These are phyloP conservation scores for Toxotes lorentzi DNA, from an alignment of 2,797 vertebrate species.

Conservation along the genomic window DNA sequence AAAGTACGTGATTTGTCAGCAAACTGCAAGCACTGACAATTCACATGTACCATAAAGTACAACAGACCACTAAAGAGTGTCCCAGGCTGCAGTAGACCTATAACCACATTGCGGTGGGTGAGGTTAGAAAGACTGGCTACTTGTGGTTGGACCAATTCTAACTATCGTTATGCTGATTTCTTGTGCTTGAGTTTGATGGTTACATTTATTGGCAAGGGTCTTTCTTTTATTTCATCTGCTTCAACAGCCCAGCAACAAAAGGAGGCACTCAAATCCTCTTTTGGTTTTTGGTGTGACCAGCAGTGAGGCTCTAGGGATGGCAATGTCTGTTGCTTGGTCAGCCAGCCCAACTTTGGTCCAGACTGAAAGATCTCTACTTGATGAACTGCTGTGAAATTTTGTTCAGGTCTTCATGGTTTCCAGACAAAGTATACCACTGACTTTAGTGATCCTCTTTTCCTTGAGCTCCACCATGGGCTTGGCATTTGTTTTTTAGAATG, in stretches of 20 bases:
- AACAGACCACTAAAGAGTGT: slow-evolving; percentile 54
- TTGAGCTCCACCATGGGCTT: background rate
- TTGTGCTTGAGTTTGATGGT: slow-evolving; percentile 36
- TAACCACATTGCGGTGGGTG: slow-evolving; percentile 53
- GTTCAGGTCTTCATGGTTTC: background rate
- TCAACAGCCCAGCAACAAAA: background rate
- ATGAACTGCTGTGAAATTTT: background rate
- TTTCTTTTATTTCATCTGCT: slow-evolving; percentile 20
- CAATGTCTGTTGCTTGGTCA: too few relatives aligned
- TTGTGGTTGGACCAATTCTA: slow-evolving; percentile 37
- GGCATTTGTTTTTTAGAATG: background rate
- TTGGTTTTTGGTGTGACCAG: background rate
- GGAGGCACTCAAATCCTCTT: background rate
- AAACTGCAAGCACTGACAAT: slow-evolving; percentile 54
- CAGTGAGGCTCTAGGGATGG: background rate
- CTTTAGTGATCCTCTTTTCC: background rate
- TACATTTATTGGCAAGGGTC: slow-evolving; percentile 36
- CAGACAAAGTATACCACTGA: background rate
- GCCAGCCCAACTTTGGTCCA: background rate
- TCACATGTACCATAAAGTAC: slow-evolving; percentile 54
- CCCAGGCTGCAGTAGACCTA: slow-evolving; percentile 32
- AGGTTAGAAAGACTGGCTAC: slow-evolving; percentile 40
- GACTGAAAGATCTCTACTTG: background rate
- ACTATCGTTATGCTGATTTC: slow-evolving; percentile 40
- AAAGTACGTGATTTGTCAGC: slow-evolving; percentile 77